Conservation (phyloP, 1,140 invertebrate genomes). For the Stegodyphus mimosarum region DNA sequence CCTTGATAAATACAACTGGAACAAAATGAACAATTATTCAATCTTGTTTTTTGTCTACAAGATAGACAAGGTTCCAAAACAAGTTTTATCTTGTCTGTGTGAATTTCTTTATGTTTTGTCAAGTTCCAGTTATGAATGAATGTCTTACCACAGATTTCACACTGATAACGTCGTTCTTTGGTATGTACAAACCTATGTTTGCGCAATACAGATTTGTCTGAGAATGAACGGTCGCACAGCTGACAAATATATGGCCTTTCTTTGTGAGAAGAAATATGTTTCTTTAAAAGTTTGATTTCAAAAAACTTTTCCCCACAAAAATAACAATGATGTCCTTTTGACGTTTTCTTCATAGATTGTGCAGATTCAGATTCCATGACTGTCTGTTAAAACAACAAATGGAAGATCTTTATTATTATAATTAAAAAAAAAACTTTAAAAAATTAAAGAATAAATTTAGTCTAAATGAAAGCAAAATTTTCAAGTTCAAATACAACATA, state of each 20-base stretch:
- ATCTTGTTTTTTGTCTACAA: background rate
- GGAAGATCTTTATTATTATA: too few species aligned
- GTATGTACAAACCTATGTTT: conserved; percentile 70
- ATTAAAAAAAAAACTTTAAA: too few species aligned
- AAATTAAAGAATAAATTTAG: too few species aligned
- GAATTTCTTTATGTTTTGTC: conserved; percentile 1
- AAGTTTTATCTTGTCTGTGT: background rate
- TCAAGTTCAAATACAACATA: too few species aligned
- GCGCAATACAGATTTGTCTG: conserved; percentile 79
- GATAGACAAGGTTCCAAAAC: background rate
- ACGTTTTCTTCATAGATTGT: background rate
- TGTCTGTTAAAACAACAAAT: too few species aligned
- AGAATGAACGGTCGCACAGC: conserved; percentile 79
- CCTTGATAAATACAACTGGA: background rate
- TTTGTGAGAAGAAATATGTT: conserved; percentile 68
- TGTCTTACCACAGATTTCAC: conserved; percentile 20
- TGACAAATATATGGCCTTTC: conserved; percentile 80
- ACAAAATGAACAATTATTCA: background rate
- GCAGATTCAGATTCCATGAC: background rate
- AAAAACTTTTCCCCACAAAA: conserved; percentile 16
- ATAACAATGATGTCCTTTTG: conserved; percentile 16
- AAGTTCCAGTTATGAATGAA: background rate
- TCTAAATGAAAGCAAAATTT: too few species aligned
- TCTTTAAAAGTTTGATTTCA: conserved; percentile 9
- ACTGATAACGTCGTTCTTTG: background rate